A percentile compares a stretch with the other conserved stretches of the same genome.
These are phyloP conservation scores for Tolmerus cingulatus DNA, from an alignment of 2,888 invertebrate species.

Conservation along the genomic window DNA sequence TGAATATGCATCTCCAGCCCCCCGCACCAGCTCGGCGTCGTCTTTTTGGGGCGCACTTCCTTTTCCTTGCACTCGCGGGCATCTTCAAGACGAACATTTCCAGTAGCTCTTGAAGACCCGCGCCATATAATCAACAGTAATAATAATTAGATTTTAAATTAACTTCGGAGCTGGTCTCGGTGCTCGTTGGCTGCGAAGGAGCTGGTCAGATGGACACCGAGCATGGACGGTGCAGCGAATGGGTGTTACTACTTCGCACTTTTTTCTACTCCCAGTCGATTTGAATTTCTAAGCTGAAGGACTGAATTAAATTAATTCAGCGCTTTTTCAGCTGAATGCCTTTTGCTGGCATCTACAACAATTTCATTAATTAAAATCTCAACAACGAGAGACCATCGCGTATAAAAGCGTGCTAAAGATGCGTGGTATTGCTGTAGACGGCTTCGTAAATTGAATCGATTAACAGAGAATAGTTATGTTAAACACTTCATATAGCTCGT, in stretches of 20 bases:
- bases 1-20: constrained; percentile 12
- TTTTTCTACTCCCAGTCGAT: not conserved
- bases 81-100: constrained; percentile 27
- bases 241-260: constrained; percentile 26
- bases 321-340: constrained; percentile 23
- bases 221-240: not conserved
- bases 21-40: not conserved
- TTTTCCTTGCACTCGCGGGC: constrained; percentile 10
- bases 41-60: constrained; percentile 14
- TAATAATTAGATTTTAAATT: constrained; percentile 43
- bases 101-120: constrained; percentile 27
- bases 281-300: constrained; percentile 23
- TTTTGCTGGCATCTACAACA: constrained; percentile 21
- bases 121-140: constrained; percentile 38
- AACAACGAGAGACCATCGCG: not conserved
- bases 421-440: not conserved
- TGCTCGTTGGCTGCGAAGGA: not conserved
- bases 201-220: constrained; percentile 14
- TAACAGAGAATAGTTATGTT: not conserved
- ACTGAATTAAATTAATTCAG: constrained; percentile 30
- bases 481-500: not conserved
- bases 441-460: not conserved
- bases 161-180: constrained; percentile 25
- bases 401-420: constrained; percentile 1
- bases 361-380: constrained; percentile 31